These are phyloP conservation scores for Eilema depressum DNA, from an alignment of 2,888 invertebrate genomes.

Conservation along the genomic window DNA sequence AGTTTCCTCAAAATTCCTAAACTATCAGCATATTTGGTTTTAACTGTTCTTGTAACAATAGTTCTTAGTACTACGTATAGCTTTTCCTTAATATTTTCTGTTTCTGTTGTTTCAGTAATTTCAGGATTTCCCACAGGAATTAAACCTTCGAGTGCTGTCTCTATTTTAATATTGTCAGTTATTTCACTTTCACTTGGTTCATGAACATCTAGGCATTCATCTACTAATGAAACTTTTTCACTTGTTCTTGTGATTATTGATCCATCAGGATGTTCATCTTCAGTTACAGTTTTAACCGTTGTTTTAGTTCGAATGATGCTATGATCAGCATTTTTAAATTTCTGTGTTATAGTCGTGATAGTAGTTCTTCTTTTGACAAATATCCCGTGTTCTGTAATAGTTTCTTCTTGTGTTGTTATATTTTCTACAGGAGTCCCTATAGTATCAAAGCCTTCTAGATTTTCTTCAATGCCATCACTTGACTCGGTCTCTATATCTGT, in stretches of 20 bases:
- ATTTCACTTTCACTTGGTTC: slow-evolving; percentile 25
- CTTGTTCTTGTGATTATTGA: slow-evolving; percentile 72
- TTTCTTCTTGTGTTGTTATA: slow-evolving; percentile 58
- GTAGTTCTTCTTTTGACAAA: slow-evolving; percentile 68
- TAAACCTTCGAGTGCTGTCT: slow-evolving; percentile 46
- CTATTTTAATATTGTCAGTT: slow-evolving; percentile 40
- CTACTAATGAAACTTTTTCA: slow-evolving; percentile 72
- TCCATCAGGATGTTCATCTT: slow-evolving; percentile 79
- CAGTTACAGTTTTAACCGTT: slow-evolving; percentile 68
- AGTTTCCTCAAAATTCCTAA: slow-evolving; percentile 57
- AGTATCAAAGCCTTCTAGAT: slow-evolving; percentile 59
- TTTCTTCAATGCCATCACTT: slow-evolving; percentile 48
- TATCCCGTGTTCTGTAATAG: slow-evolving; percentile 62
- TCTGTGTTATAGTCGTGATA: slow-evolving; percentile 64
- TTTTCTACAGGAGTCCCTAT: slow-evolving; percentile 63
- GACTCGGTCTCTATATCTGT: slow-evolving; percentile 61
- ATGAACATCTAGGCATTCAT: slow-evolving; percentile 56
- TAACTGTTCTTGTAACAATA: slow-evolving; percentile 53
- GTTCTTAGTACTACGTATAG: slow-evolving; percentile 50
- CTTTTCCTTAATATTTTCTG: slow-evolving; percentile 56
- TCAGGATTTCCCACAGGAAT: slow-evolving; percentile 52
- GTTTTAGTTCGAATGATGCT: slow-evolving; percentile 70
- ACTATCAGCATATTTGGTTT: slow-evolving; percentile 57
- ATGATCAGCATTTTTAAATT: slow-evolving; percentile 56
- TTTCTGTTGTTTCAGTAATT: slow-evolving; percentile 46